Evolutionary conservation across 2,888 invertebrate genomes (phyloP).

Genomic region (Sarcophaga subvicina): DNA sequence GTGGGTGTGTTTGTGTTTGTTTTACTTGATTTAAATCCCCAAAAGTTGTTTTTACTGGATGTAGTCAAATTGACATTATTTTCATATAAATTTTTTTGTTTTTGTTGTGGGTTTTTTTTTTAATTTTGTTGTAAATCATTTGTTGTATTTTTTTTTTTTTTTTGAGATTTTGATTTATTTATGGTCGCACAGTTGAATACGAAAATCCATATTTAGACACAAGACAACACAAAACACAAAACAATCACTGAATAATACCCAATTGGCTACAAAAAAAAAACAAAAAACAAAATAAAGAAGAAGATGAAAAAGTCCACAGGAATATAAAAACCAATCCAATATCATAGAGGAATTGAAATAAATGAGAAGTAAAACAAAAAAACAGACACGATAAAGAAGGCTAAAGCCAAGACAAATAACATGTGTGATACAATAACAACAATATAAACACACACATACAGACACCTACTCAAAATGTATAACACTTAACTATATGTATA

Average conservation of each 20-base stretch:
- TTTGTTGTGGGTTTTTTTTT: too few species aligned
- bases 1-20: not conserved
- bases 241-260: slow-evolving; percentile 58
- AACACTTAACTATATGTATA: too few species aligned
- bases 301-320: too few species aligned
- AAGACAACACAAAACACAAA: not conserved
- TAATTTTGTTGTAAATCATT: slow-evolving; percentile 37
- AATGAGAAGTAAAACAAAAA: not conserved
- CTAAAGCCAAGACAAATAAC: slow-evolving; percentile 9
- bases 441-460: slow-evolving; percentile 1
- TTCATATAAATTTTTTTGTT: not conserved
- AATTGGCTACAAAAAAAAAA: slow-evolving; percentile 28
- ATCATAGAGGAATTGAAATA: too few species aligned
- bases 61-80: slow-evolving; percentile 42
- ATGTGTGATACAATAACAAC: not conserved
- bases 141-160: slow-evolving; percentile 22
- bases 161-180: slow-evolving; percentile 34
- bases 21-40: slow-evolving; percentile 41
- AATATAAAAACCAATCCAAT: too few species aligned
- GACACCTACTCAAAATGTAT: too few species aligned
- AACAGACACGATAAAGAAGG: not conserved
- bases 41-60: slow-evolving; percentile 53
- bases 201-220: slow-evolving; percentile 17
- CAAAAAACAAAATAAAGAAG: not conserved
- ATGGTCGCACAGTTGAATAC: not conserved